These are phyloP conservation scores for Halictus quadricinctus DNA, from an alignment of 2,888 invertebrate genomes.

Conservation along the genomic window DNA sequence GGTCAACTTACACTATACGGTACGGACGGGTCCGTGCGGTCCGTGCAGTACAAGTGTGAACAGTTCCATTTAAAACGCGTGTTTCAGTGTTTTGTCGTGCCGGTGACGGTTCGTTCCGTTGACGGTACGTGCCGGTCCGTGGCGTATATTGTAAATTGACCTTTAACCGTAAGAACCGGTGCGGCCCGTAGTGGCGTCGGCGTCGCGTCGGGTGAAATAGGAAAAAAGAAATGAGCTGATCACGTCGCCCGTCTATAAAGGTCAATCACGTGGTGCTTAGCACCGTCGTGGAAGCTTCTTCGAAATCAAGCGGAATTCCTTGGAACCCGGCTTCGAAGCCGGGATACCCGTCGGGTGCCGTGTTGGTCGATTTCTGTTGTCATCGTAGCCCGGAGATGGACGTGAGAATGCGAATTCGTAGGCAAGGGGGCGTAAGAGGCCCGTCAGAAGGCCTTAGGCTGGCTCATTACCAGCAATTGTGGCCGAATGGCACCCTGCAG, in stretches of 20 bases:
- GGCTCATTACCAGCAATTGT: slow-evolving; percentile 82
- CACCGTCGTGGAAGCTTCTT: slow-evolving; percentile 49
- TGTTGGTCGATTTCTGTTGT: slow-evolving; percentile 70
- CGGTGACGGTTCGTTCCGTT: too few relatives aligned
- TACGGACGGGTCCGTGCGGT: too few relatives aligned
- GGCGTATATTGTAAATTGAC: too few relatives aligned
- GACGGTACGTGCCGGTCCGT: too few relatives aligned
- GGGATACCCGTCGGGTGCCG: slow-evolving; percentile 55
- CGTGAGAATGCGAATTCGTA: slow-evolving; percentile 78
- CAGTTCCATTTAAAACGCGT: too few relatives aligned
- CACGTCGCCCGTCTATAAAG: slow-evolving; percentile 12
- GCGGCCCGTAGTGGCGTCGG: too few relatives aligned
- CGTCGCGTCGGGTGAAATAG: not conserved
- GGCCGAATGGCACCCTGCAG: slow-evolving; percentile 77
- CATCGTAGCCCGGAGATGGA: slow-evolving; percentile 64
- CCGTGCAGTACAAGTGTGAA: too few relatives aligned
- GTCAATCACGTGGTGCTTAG: slow-evolving; percentile 45
- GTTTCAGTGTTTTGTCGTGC: too few relatives aligned
- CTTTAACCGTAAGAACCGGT: too few relatives aligned
- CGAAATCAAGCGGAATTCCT: slow-evolving; percentile 64
- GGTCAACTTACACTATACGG: too few relatives aligned
- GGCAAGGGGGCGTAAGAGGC: slow-evolving; percentile 73
- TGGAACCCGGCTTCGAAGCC: slow-evolving; percentile 45
- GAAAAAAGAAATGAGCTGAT: not conserved
- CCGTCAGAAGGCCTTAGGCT: slow-evolving; percentile 75